Conservation (phyloP, 2,797 vertebrate genomes). For the Falco rusticolus region DNA sequence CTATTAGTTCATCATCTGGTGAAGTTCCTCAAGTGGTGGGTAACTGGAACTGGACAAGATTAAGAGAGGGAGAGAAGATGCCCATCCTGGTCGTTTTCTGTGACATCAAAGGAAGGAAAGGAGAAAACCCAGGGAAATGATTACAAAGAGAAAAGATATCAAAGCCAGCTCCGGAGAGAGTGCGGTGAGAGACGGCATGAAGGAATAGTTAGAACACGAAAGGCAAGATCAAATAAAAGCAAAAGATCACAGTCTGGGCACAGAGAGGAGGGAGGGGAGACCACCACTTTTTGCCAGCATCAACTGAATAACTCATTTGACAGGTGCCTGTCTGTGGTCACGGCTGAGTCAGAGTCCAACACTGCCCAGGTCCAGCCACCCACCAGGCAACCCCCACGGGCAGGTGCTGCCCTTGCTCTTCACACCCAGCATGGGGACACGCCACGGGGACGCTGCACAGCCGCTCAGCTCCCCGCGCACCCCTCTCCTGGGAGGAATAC, state of each 20-base stretch:
- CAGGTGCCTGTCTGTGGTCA: neutral
- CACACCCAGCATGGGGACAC: accelerated
- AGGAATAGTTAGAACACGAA: constrained; percentile 23
- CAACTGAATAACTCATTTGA: neutral
- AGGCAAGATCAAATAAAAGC: constrained; percentile 40
- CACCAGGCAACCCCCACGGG: neutral
- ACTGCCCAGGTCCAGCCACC: neutral
- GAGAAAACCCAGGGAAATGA: neutral
- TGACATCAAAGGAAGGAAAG: constrained; percentile 10
- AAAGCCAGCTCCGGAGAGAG: neutral
- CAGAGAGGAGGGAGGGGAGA: neutral
- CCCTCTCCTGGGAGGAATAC: neutral
- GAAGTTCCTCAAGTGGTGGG: neutral
- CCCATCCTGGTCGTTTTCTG: neutral
- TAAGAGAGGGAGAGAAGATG: neutral
- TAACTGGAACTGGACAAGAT: neutral
- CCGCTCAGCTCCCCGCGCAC: neutral
- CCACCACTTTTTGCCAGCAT: neutral
- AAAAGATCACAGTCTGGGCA: constrained; percentile 34
- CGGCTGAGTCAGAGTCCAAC: neutral
- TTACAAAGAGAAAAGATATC: constrained; percentile 20
- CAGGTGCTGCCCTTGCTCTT: neutral
- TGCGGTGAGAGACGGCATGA: neutral
- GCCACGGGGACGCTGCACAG: neutral
- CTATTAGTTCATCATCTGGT: neutral